phyloP scores from a whole-genome alignment of 2,888 invertebrate genomes.

The Diaprepes abbreviatus region DNA sequence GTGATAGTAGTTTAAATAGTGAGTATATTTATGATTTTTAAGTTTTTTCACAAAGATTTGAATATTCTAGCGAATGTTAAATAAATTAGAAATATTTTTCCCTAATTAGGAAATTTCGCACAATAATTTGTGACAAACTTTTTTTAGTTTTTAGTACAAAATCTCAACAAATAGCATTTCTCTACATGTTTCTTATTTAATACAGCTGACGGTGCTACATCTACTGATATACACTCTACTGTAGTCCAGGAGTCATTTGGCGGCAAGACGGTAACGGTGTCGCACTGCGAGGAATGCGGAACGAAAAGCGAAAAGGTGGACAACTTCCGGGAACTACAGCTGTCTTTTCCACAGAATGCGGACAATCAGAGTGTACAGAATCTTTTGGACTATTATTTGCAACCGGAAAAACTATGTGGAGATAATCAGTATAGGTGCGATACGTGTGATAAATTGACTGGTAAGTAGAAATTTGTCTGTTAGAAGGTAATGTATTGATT shows the following conservation, averaged over 20 bases:
- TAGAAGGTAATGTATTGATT: too few species aligned
- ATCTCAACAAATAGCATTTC: too few species aligned
- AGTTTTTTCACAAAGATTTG: too few species aligned
- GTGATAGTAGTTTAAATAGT: constrained; percentile 44
- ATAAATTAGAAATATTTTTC: too few species aligned
- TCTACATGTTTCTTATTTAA: constrained; percentile 17
- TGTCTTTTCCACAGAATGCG: constrained; percentile 76
- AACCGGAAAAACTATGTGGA: constrained; percentile 82
- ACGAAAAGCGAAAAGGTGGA: constrained; percentile 82
- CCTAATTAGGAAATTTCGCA: too few species aligned
- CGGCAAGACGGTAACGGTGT: constrained; percentile 81
- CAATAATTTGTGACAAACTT: too few species aligned
- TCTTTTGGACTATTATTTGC: constrained; percentile 82
- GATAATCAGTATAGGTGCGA: constrained; percentile 89
- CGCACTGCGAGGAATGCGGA: constrained; percentile 81
- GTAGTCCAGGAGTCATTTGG: constrained; percentile 82
- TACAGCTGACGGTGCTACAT: constrained; percentile 51
- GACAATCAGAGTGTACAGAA: constrained; percentile 79
- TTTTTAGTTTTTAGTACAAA: too few species aligned
- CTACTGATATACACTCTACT: constrained; percentile 62
- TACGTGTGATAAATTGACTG: constrained; percentile 78
- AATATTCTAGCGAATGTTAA: too few species aligned
- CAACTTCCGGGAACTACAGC: constrained; percentile 84
- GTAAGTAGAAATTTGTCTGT: too few species aligned
- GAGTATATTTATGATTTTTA: too few species aligned